Conservation (phyloP, 2,888 invertebrate species). For the Sinodicranocentrus sp. region DNA sequence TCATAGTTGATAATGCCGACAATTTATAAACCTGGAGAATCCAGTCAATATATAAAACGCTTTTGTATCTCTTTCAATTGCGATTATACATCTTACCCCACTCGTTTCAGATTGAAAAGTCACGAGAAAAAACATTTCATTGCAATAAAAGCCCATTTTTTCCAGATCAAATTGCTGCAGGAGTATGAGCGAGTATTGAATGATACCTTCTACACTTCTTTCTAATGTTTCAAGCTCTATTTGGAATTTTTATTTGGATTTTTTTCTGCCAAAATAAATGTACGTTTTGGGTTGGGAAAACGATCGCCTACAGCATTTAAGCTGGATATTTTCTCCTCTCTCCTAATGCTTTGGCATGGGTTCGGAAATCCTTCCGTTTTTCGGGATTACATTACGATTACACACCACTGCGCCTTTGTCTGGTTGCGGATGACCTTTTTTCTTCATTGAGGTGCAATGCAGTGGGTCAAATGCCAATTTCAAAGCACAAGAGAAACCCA, state of each 20-base stretch:
- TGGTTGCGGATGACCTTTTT: constrained; percentile 65
- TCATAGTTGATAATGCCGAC: constrained; percentile 11
- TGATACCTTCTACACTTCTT: constrained; percentile 41
- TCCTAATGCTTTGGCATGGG: constrained; percentile 40
- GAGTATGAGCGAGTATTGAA: neutral
- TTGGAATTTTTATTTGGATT: constrained; percentile 52
- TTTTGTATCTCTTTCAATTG: no score
- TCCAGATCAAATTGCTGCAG: neutral
- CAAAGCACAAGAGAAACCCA: constrained; percentile 60
- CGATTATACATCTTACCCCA: no score
- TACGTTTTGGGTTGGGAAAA: neutral
- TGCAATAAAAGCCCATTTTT: constrained; percentile 57
- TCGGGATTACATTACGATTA: constrained; percentile 9
- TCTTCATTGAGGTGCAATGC: constrained; percentile 67
- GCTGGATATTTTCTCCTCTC: no score
- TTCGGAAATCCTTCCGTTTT: constrained; percentile 49
- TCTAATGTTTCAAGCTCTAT: constrained; percentile 56
- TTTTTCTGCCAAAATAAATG: constrained; percentile 14
- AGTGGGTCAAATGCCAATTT: constrained; percentile 70
- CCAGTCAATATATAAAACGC: no score
- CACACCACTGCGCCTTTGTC: constrained; percentile 43
- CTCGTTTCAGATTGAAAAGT: no score
- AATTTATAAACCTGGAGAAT: no score
- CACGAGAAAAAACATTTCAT: constrained; percentile 35
- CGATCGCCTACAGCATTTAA: constrained; percentile 10